Evolutionary conservation across 1,140 invertebrate genomes (phyloP).

Genomic region (Chrysomallon squamiferum): DNA sequence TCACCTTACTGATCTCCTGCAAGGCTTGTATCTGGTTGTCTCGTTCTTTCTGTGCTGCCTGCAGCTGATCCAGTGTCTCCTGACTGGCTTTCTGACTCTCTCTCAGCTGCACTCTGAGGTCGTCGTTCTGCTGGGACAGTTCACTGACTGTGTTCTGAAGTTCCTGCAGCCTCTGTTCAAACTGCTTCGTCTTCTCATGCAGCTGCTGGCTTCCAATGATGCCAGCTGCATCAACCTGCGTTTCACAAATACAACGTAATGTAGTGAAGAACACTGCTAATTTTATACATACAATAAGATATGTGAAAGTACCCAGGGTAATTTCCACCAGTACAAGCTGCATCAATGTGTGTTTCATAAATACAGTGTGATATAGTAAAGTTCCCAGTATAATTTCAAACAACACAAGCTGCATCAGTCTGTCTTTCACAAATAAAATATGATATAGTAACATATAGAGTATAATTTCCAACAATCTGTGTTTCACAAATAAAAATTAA

Average conservation of each 20-base stretch:
- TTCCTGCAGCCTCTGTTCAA: slow-evolving; percentile 40
- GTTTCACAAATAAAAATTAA: too few relatives aligned
- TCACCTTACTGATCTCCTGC: slow-evolving; percentile 56
- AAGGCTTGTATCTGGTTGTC: slow-evolving; percentile 50
- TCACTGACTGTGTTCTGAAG: slow-evolving; percentile 30
- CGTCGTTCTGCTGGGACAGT: slow-evolving; percentile 47
- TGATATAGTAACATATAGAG: too few relatives aligned
- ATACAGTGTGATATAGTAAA: too few relatives aligned
- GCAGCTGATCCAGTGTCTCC: slow-evolving; percentile 44
- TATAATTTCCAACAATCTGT: too few relatives aligned
- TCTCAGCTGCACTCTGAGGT: slow-evolving; percentile 49
- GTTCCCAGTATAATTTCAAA: too few relatives aligned
- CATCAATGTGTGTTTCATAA: background rate
- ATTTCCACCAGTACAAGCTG: too few relatives aligned
- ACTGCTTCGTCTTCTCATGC: slow-evolving; percentile 46
- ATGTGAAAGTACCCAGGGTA: background rate
- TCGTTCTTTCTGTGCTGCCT: slow-evolving; percentile 49
- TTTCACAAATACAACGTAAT: background rate
- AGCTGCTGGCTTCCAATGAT: slow-evolving; percentile 56
- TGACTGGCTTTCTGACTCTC: slow-evolving; percentile 44
- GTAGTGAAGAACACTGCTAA: background rate
- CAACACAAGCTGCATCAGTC: too few relatives aligned
- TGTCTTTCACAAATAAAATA: too few relatives aligned
- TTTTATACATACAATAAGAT: background rate
- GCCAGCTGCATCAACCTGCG: slow-evolving; percentile 46